Evolutionary conservation across 2,888 invertebrate species (phyloP).

Genomic region (Tenodera sinensis): DNA sequence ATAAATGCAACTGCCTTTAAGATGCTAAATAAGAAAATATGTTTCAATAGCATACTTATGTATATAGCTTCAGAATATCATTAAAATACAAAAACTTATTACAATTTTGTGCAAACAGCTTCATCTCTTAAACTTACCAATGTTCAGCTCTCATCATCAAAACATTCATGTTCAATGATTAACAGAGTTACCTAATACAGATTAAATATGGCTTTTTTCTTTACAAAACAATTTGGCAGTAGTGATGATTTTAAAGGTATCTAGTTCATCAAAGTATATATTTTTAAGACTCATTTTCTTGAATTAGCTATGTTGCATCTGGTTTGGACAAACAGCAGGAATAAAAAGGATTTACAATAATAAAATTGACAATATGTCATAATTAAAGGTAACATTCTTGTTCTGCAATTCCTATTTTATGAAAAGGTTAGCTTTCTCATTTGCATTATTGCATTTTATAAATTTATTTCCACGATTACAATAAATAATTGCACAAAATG

Average conservation of each 20-base stretch:
- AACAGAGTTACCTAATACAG: background rate
- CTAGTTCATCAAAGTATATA: background rate
- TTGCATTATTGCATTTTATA: too few relatives aligned
- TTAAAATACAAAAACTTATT: background rate
- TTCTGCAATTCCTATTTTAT: background rate
- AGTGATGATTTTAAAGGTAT: background rate
- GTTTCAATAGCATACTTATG: background rate
- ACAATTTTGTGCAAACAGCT: background rate
- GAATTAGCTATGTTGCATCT: background rate
- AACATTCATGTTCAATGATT: background rate
- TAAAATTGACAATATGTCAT: too few relatives aligned
- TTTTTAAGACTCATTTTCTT: background rate
- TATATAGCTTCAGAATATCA: background rate
- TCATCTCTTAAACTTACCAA: background rate
- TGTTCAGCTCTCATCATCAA: background rate
- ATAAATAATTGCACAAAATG: too few relatives aligned
- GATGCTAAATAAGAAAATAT: constrained; percentile 1
- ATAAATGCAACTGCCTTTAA: background rate
- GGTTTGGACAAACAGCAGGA: too few relatives aligned
- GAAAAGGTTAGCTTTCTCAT: background rate
- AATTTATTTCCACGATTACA: too few relatives aligned
- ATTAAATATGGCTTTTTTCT: background rate
- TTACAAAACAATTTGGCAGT: background rate
- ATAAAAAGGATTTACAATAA: too few relatives aligned
- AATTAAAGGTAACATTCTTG: background rate